Percentiles rank a stretch among this genome's conserved stretches.
Conservation (phyloP, 2,888 invertebrate species). For the Creontiades dilutus region DNA sequence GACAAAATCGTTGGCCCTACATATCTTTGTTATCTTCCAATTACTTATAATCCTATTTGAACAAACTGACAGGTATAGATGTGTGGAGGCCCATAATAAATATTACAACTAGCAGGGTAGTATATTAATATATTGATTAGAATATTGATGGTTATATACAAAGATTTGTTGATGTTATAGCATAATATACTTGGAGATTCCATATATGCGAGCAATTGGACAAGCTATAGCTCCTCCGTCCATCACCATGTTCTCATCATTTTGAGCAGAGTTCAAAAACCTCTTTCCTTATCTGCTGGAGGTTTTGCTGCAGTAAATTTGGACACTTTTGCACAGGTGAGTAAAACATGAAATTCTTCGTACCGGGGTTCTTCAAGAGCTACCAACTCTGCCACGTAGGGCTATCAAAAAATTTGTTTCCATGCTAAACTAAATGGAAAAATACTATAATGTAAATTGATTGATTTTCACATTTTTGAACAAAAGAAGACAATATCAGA, state of each 20-base stretch:
- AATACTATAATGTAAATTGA: too few relatives aligned
- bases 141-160: not conserved
- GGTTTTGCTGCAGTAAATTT: slow-evolving; percentile 43
- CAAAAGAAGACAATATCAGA: too few relatives aligned
- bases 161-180: not conserved
- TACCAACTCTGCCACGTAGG: too few relatives aligned
- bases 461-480: too few relatives aligned
- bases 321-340: slow-evolving; percentile 53
- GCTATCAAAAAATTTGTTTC: too few relatives aligned
- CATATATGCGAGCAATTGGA: slow-evolving; percentile 44
- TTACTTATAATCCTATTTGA: too few relatives aligned
- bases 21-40: too few relatives aligned
- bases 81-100: not conserved
- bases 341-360: not conserved
- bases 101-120: too few relatives aligned
- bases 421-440: too few relatives aligned
- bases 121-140: not conserved
- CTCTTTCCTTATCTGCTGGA: slow-evolving; percentile 31
- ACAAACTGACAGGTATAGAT: not conserved
- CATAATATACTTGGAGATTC: slow-evolving; percentile 15
- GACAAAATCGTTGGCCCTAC: too few relatives aligned
- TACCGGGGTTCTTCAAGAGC: too few relatives aligned
- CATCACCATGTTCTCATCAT: slow-evolving; percentile 48
- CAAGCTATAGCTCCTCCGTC: not conserved
- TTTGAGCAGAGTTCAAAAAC: not conserved